Evolutionary conservation across 2,888 invertebrate genomes (phyloP).

Genomic region (Barypeithes pellucidus): DNA sequence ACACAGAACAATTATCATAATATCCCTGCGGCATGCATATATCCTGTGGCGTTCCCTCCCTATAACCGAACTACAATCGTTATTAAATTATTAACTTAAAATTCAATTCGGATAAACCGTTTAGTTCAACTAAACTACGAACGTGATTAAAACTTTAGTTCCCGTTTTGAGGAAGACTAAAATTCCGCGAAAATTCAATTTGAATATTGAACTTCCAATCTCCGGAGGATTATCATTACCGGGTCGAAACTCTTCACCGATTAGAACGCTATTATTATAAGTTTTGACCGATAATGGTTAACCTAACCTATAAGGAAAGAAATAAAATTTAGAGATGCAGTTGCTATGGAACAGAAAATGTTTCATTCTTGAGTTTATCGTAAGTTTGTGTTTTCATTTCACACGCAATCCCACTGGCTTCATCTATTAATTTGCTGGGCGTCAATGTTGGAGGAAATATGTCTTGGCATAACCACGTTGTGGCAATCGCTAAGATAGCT

Average conservation of each 20-base stretch:
- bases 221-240: constrained; percentile 3
- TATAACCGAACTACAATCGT: not conserved
- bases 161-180: constrained; percentile 14
- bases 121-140: constrained; percentile 20
- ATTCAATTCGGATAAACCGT: constrained; percentile 17
- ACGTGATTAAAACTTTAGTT: constrained; percentile 25
- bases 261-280: constrained; percentile 4
- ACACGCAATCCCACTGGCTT: too few species aligned
- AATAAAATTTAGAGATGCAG: too few species aligned
- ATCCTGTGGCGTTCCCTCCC: not conserved
- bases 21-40: not conserved
- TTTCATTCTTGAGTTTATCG: too few species aligned
- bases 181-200: constrained; percentile 21
- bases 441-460: too few species aligned
- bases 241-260: not conserved
- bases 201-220: constrained; percentile 14
- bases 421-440: too few species aligned
- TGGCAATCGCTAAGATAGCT: too few species aligned
- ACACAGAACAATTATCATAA: too few species aligned
- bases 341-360: too few species aligned
- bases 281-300: not conserved
- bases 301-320: not conserved
- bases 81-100: constrained; percentile 28
- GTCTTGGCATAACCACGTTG: too few species aligned
- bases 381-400: too few species aligned